phyloP scores from a whole-genome alignment of 1,140 invertebrate species.

The Tribolium castaneum region DNA sequence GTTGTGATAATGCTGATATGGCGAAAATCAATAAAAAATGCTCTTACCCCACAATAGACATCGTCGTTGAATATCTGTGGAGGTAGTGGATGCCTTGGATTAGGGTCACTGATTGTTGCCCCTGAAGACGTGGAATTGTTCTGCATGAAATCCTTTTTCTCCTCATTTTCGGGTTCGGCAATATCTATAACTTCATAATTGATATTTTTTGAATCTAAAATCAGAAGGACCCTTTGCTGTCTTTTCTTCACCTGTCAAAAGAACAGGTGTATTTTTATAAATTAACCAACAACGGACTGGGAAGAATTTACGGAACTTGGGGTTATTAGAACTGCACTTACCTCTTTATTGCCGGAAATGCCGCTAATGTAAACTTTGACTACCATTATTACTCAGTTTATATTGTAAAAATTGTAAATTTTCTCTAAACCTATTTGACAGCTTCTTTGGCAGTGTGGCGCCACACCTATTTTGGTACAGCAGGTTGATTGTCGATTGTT shows the following conservation, averaged over 20 bases:
- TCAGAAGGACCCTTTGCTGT: conserved; percentile 90
- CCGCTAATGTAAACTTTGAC: conserved; percentile 90
- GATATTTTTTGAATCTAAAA: conserved; percentile 89
- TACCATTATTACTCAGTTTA: conserved; percentile 72
- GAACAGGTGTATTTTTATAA: conserved; percentile 39
- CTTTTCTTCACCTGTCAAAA: conserved; percentile 87
- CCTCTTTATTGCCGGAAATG: conserved; percentile 91
- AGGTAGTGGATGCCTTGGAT: conserved; percentile 72
- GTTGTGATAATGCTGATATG: neutral
- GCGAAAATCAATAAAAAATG: neutral
- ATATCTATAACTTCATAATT: conserved; percentile 91
- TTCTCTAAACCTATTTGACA: conserved; percentile 35
- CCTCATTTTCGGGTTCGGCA: conserved; percentile 87
- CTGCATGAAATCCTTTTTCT: conserved; percentile 92
- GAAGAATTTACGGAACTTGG: conserved; percentile 40
- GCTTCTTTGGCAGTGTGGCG: conserved; percentile 39
- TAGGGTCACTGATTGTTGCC: conserved; percentile 71
- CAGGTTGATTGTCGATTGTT: conserved; percentile 28
- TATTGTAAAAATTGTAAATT: conserved; percentile 31
- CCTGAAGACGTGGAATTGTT: conserved; percentile 83
- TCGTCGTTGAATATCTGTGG: conserved; percentile 95
- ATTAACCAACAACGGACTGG: conserved; percentile 48
- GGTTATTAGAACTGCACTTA: conserved; percentile 64
- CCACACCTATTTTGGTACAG: conserved; percentile 36
- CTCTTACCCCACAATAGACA: conserved; percentile 89